Base-by-base conservation (phyloP, 2,113 vertebrate genomes). In the Myrmecobius fasciatus region DNA sequence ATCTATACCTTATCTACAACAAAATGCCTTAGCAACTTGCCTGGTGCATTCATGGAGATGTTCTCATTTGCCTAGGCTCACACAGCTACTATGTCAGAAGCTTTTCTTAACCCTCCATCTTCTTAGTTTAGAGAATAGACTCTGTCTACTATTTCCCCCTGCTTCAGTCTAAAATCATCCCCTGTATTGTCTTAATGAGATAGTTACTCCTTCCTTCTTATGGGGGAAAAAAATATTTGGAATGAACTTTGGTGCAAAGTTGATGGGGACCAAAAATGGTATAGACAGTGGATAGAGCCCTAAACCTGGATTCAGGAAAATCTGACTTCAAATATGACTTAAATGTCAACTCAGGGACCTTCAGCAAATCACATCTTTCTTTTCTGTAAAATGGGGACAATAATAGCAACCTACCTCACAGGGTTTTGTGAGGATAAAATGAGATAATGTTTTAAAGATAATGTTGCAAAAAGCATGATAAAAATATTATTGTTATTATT, bases 301-400 rank as follows among this genome's bases (percentile, higher is more conserved):
- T 43, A 43, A 20, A 24, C 67, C 31, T 83, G 7, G n/a, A 83
- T 20, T 83, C n/a, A 24, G 5, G 2, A 43, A 83, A 20, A 43
- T 43, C n/a, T 43, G 31, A 75, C 3, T n/a, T 75, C 14, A 17
- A 75, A 75, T 75, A 31, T n/a, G 31, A 36, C 60, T 36, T n/a
- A 1, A 0, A 43, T 10, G 22, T 7, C 43, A 83, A 2, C n/a
- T 24, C 0, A 8, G n/a, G 22, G 20, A 24, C 17, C 7, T 43
- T 83, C 7, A 43, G 20, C 17, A 83, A 83, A 83, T 8, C 20
- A 43, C 17, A 5, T 67, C 12, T 83, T 43, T n/a, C 36, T 83
- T 6, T 43, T 22, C n/a, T 83, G 17, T 24, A 83, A 83, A 75
- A 83, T 83, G 24, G 17, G 20, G 20, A 24, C 67, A 83, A 43